Evolutionary conservation across 2,797 vertebrate genomes (phyloP).

Genomic region (Anabas testudineus): DNA sequence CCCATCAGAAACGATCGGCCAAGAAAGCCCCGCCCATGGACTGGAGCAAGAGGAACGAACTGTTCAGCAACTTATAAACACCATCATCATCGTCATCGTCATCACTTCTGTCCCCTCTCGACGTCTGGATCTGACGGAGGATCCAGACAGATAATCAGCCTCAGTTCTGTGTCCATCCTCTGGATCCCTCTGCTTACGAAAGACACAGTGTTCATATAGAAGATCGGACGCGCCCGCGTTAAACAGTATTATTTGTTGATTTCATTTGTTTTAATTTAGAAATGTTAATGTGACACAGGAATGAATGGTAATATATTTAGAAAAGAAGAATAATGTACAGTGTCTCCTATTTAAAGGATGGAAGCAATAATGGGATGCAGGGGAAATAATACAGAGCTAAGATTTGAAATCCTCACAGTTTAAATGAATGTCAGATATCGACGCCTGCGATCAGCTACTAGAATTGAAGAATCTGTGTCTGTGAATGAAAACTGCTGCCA

Average conservation of each 20-base stretch:
- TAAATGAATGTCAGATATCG: constrained; percentile 6
- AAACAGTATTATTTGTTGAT: constrained; percentile 77
- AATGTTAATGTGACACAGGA: constrained; percentile 34
- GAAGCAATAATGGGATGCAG: neutral
- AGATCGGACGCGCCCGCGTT: constrained; percentile 36
- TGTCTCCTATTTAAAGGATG: constrained; percentile 25
- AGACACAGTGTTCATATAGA: constrained; percentile 16
- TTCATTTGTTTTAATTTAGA: constrained; percentile 65
- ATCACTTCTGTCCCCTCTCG: neutral
- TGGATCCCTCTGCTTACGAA: constrained; percentile 7
- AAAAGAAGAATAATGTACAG: constrained; percentile 27
- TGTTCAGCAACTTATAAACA: constrained; percentile 95
- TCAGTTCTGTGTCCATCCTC: neutral
- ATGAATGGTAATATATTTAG: constrained; percentile 63
- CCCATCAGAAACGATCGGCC: constrained; percentile 90
- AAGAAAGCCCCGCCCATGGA: constrained; percentile 95
- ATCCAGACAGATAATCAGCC: constrained; percentile 20
- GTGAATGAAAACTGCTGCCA: constrained; percentile 18
- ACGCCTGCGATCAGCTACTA: constrained; percentile 29
- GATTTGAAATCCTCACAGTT: constrained; percentile 22
- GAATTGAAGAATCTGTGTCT: neutral
- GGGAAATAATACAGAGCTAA: constrained; percentile 1
- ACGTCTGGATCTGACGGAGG: constrained; percentile 6
- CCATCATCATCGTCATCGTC: neutral
- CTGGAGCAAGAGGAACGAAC: constrained; percentile 98